Percentiles rank a stretch among this genome's conserved stretches.
phyloP scores from a whole-genome alignment of 1,140 invertebrate species.

The Galleria mellonella region DNA sequence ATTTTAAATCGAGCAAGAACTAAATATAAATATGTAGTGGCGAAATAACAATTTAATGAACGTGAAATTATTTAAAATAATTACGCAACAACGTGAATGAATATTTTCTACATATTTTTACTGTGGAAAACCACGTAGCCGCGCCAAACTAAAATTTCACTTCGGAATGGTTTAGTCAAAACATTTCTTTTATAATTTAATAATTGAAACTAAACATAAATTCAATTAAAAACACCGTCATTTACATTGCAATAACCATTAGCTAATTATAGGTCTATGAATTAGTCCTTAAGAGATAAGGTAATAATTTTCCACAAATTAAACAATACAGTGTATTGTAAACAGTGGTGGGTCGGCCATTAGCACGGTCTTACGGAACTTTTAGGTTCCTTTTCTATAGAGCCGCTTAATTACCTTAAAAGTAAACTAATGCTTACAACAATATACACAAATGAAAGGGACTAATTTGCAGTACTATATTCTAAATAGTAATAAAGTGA shows the following conservation, averaged over 20 bases:
- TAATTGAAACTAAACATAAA: conserved; percentile 2
- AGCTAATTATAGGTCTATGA: conserved; percentile 31
- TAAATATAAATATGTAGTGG: too few species aligned
- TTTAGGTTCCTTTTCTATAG: conserved; percentile 67
- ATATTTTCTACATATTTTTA: conserved; percentile 6
- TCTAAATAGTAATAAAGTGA: conserved; percentile 53
- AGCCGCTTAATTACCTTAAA: conserved; percentile 34
- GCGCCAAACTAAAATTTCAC: conserved; percentile 43
- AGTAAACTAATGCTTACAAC: conserved; percentile 40
- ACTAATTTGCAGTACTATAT: conserved; percentile 33
- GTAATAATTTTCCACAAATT: conserved; percentile 16
- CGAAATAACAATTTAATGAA: not conserved
- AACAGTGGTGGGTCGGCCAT: conserved; percentile 73
- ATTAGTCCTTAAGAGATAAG: conserved; percentile 19
- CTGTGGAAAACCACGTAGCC: conserved; percentile 23
- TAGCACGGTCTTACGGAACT: conserved; percentile 68
- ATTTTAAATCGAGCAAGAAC: conserved; percentile 28
- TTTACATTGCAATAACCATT: conserved; percentile 38
- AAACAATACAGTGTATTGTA: conserved; percentile 60
- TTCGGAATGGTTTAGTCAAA: conserved; percentile 5
- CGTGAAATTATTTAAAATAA: not conserved
- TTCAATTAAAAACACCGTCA: conserved; percentile 1
- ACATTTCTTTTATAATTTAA: conserved; percentile 5
- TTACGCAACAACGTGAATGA: conserved; percentile 10
- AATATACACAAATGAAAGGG: conserved; percentile 58